These are phyloP conservation scores for Agrilus cyanescens DNA, from an alignment of 2,888 invertebrate species.

Conservation along the genomic window DNA sequence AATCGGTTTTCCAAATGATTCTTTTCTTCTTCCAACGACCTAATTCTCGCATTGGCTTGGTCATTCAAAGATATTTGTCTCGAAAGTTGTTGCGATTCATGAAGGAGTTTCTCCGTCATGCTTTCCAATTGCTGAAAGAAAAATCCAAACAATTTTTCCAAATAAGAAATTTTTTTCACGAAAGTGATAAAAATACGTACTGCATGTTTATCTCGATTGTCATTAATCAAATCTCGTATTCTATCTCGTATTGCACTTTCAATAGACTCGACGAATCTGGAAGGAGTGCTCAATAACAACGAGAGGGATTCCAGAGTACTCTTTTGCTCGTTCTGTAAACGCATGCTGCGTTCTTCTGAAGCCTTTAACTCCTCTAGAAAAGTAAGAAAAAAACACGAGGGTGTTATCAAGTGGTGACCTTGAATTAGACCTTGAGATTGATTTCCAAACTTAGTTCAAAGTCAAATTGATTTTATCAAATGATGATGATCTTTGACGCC, in stretches of 20 bases:
- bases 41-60: constrained; percentile 49
- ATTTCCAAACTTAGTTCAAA: no score
- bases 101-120: constrained; percentile 61
- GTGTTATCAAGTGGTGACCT: not conserved
- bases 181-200: constrained; percentile 37
- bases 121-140: constrained; percentile 58
- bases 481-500: no score
- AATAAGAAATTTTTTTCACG: not conserved
- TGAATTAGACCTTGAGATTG: not conserved
- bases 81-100: constrained; percentile 60
- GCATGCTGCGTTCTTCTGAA: constrained; percentile 56
- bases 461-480: no score
- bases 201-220: constrained; percentile 64
- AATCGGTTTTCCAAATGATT: constrained; percentile 60
- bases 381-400: not conserved
- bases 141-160: not conserved
- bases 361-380: constrained; percentile 53
- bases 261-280: constrained; percentile 63
- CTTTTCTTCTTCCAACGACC: constrained; percentile 65
- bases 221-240: constrained; percentile 61
- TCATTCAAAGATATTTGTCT: constrained; percentile 55
- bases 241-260: constrained; percentile 70
- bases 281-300: constrained; percentile 56
- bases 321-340: constrained; percentile 54
- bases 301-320: constrained; percentile 61